A percentile compares a stretch with the other conserved stretches of the same genome.
These are phyloP conservation scores for Urocitellus parryii DNA, from an alignment of 2,113 vertebrate species.

Conservation along the genomic window DNA sequence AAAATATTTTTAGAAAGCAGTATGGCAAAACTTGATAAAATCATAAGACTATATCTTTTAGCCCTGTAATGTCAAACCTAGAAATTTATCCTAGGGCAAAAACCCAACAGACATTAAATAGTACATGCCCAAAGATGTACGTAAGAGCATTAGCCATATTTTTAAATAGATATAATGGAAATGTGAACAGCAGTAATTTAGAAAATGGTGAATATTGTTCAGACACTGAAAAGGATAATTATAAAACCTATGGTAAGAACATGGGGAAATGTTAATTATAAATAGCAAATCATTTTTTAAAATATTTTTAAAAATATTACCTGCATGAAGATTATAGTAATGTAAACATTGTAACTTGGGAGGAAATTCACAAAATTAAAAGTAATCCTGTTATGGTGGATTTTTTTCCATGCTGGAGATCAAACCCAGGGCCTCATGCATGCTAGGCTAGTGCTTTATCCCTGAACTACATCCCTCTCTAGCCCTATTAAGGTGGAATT, in stretches of 20 bases:
- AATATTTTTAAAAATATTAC: background rate
- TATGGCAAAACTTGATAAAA: background rate
- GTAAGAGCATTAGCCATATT: background rate
- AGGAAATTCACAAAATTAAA: conserved; percentile 11
- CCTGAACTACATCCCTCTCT: no score
- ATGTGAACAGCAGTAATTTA: background rate
- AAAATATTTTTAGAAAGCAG: conserved; percentile 1
- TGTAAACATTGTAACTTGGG: background rate
- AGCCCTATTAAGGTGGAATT: background rate
- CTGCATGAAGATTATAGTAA: background rate
- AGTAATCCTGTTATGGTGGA: background rate
- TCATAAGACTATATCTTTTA: background rate
- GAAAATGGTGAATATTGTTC: background rate
- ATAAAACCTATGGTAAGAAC: background rate
- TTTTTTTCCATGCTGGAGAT: no score
- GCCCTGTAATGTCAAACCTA: conserved; percentile 10
- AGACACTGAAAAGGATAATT: conserved; percentile 15
- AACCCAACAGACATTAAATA: background rate
- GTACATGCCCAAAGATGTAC: background rate
- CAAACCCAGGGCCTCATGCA: no score
- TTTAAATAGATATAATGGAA: background rate
- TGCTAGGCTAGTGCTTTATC: no score
- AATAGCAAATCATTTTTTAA: background rate
- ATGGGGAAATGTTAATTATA: background rate
- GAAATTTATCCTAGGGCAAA: background rate